Evolutionary conservation across 2,113 vertebrate genomes (phyloP).

Genomic region (Prunella himalayana): DNA sequence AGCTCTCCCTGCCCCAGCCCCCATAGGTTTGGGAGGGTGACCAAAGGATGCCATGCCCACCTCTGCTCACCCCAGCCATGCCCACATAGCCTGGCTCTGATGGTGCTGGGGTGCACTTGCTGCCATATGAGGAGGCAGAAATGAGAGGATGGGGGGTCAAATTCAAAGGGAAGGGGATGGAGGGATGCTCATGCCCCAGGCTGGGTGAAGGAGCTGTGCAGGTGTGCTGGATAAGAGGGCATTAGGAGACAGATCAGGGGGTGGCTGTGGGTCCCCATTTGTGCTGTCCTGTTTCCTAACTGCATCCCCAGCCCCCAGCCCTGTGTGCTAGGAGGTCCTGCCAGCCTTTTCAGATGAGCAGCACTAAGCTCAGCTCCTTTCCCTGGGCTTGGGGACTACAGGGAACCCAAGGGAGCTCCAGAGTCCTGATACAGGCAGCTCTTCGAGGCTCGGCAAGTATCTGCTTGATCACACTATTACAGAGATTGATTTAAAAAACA

Average conservation of each 20-base stretch:
- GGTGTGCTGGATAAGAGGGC: neutral
- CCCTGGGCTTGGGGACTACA: neutral
- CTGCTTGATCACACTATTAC: neutral
- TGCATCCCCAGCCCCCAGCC: neutral
- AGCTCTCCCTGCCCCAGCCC: neutral
- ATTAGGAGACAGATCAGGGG: rapidly evolving
- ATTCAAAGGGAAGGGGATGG: neutral
- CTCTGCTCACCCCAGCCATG: neutral
- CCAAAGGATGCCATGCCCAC: rapidly evolving
- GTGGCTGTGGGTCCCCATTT: neutral
- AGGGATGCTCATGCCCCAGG: neutral
- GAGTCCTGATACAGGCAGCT: rapidly evolving
- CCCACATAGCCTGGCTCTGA: rapidly evolving
- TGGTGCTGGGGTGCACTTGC: neutral
- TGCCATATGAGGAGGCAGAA: neutral
- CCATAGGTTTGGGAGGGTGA: neutral
- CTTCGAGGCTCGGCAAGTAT: neutral
- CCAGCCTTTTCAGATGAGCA: neutral
- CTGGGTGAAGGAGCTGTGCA: neutral
- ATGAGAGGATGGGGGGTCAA: neutral
- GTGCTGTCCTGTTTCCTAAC: neutral
- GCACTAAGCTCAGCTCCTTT: neutral
- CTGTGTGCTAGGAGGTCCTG: neutral
- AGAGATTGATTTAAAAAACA: neutral
- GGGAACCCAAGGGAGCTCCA: neutral